Evolutionary conservation across 2,797 vertebrate species (phyloP), one percentile per base, ranked within the genome.

Genomic region (Muscicapa striata): DNA sequence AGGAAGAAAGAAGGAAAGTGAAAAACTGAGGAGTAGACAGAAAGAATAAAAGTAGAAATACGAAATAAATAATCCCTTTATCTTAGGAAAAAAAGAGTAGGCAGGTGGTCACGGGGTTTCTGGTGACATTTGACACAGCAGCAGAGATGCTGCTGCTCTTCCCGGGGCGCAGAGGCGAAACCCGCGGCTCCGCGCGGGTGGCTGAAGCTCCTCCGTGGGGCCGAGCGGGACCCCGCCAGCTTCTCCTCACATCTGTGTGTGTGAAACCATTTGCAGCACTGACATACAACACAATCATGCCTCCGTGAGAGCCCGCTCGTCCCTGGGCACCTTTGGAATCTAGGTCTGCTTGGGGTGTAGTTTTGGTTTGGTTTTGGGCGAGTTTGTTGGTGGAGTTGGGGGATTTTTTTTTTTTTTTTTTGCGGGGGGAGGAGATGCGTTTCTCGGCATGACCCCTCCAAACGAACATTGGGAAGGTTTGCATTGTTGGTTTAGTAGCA

Each of bases 101-200:
- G 11, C 29, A 69, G 52, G 34, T 52, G 32, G 10, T 19, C 26
- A 9, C 29, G 16, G 10, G 8, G 24, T 12, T 84, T 16, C 34
- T 27, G 29, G 36, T 24, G 76, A 5, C 76, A 7, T 40, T 4
- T 14, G 75, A 10, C n/a, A 16, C 45, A 15, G 4, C 48, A 11
- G 45, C 27, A 36, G 57, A 26, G 74, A 16, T 5, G 73, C 36
- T 49, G 32, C 3, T 17, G 2, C 58, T 10, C 3, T 3, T 23
- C n/a, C 36, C 34, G 9, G n/a, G 23, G 46, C 6, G 1, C 59
- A 6, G 5, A 11, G 5, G 16, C 3, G 0, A 9, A 20, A 8
- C 43, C 23, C 46, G 18, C 10, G 27, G 21, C 36, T 3, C 7
- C 6, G 11, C 3, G 16, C 15, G 16, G 62, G 8, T 26, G 52